Evolutionary conservation across 2,113 vertebrate species (phyloP), one percentile per base, ranked within the genome.

Genomic region (Lepus europaeus): DNA sequence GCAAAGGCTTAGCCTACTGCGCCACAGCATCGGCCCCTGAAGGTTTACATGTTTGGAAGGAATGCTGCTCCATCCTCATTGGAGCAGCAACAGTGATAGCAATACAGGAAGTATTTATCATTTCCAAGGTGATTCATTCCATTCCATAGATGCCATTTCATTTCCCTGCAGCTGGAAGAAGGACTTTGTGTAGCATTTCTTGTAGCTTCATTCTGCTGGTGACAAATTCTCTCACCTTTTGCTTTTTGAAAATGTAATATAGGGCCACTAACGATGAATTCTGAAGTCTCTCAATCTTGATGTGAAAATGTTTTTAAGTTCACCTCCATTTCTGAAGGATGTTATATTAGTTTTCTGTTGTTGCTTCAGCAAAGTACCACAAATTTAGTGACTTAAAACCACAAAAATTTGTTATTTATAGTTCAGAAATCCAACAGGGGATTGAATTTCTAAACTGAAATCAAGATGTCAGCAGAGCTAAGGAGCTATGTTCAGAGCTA

Each of bases 271-370:
- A 94, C 63, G 27, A 72, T 20, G 19, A 66, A 61, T 83, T 76
- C 31, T 83, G n/a, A 76, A 74, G 76, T 61, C 29, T 86, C 45
- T 39, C 69, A 66, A 66, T 70, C 45, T 76, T 51, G 68, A 27
- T 66, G 33, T 33, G 33, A 89, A 66, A 76, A 74, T 83, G 25
- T 84, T 33, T 91, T 77, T 45, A 16, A 74, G 87, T 93, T 72
- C 59, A 91, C 22, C 31, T 49, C 70, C 29, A 61, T 51, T 87
- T 72, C 78, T 66, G 49, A 53, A 83, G 53, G 33, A 3, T 74
- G 51, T 29, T 83, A n/a, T 78, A 13, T 77, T 31, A 68, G 1
- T 81, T 68, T 83, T 45, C 25, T 84, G 68, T 93, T 84, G 49
- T n/a, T 85, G 27, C 23, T 5, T 4, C 27, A 89, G 51, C 14